Evolutionary conservation across 2,888 invertebrate genomes (phyloP).

Genomic region (Acrocyrtus sp.): DNA sequence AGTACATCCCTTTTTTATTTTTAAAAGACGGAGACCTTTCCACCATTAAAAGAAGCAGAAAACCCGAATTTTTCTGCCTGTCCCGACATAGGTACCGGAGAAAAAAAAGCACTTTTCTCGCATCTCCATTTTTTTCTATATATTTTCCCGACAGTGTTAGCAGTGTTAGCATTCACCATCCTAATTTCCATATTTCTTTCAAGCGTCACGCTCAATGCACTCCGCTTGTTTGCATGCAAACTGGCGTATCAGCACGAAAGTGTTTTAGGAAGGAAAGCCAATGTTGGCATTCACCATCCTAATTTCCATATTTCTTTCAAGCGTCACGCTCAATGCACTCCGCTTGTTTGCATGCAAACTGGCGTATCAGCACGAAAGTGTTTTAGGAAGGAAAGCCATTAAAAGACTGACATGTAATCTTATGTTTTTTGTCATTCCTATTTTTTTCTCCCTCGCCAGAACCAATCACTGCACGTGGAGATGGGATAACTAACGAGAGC

Average conservation of each 20-base stretch:
- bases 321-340: constrained; percentile 36
- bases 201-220: constrained; percentile 33
- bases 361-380: constrained; percentile 34
- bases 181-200: constrained; percentile 41
- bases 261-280: constrained; percentile 32
- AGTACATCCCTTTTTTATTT: too few relatives aligned
- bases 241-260: constrained; percentile 32
- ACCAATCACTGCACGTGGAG: constrained; percentile 27
- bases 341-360: constrained; percentile 38
- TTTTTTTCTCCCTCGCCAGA: constrained; percentile 10
- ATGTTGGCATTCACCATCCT: too few relatives aligned
- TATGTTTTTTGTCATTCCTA: constrained; percentile 32
- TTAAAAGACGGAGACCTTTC: too few relatives aligned
- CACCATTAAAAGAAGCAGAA: too few relatives aligned
- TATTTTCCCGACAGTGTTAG: too few relatives aligned
- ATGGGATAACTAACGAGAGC: too few relatives aligned
- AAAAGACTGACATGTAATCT: constrained; percentile 40
- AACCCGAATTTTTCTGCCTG: too few relatives aligned
- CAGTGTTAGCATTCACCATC: too few relatives aligned
- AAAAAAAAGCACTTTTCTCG: too few relatives aligned
- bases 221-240: constrained; percentile 41
- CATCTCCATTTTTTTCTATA: too few relatives aligned
- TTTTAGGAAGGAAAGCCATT: constrained; percentile 37
- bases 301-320: constrained; percentile 40
- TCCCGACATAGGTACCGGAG: too few relatives aligned